Percentiles rank a stretch among this genome's conserved stretches.
These are phyloP conservation scores for Saturnia pavonia DNA, from an alignment of 2,888 invertebrate species.

Conservation along the genomic window DNA sequence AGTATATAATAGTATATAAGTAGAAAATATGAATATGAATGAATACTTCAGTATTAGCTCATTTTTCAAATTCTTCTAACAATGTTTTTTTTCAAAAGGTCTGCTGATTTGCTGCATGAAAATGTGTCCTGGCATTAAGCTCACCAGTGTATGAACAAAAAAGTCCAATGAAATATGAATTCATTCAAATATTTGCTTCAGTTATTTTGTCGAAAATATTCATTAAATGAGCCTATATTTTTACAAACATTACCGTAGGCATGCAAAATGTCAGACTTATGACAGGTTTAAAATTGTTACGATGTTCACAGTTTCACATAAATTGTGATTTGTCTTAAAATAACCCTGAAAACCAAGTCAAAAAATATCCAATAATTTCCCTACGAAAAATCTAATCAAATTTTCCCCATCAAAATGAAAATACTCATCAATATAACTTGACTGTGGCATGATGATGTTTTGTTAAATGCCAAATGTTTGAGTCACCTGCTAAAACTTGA, in stretches of 20 bases:
- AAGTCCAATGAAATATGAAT: too few species aligned
- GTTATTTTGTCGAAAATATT: background rate
- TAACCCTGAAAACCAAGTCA: background rate
- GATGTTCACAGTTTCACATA: background rate
- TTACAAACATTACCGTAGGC: too few species aligned
- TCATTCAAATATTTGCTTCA: too few species aligned
- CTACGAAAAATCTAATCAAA: background rate
- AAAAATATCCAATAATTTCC: background rate
- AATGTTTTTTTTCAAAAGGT: too few species aligned
- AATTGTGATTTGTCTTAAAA: background rate
- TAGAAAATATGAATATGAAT: too few species aligned
- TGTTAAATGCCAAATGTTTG: slow-evolving; percentile 38
- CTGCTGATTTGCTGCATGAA: too few species aligned
- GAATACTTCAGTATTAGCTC: too few species aligned
- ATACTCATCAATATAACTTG: background rate
- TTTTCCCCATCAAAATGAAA: background rate
- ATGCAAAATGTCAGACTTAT: background rate
- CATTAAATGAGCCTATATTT: background rate
- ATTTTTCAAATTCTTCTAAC: too few species aligned
- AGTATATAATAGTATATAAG: too few species aligned
- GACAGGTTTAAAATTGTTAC: background rate
- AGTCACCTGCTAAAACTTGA: slow-evolving; percentile 31
- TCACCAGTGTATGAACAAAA: too few species aligned
- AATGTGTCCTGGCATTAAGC: too few species aligned
- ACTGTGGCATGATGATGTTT: slow-evolving; percentile 23